phyloP scores from a whole-genome alignment of 2,113 vertebrate species.

The Channa maculata region DNA sequence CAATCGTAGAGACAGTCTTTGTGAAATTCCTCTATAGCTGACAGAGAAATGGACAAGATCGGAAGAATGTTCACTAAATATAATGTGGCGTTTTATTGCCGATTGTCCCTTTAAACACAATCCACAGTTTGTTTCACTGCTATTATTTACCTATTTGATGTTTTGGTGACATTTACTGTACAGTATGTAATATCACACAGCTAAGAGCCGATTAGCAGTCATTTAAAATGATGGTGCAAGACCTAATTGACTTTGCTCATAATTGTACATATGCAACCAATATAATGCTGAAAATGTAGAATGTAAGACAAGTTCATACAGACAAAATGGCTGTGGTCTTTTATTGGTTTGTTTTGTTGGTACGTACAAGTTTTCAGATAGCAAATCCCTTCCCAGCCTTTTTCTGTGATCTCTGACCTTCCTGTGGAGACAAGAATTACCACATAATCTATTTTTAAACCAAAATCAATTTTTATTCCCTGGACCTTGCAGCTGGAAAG shows the following conservation, averaged over 20 bases:
- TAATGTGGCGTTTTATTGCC: constrained; percentile 17
- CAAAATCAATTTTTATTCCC: constrained; percentile 3
- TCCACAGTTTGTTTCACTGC: constrained; percentile 27
- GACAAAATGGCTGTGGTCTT: neutral
- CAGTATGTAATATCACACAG: constrained; percentile 9
- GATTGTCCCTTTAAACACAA: constrained; percentile 16
- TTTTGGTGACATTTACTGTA: constrained; percentile 16
- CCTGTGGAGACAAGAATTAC: neutral
- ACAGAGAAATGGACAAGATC: constrained; percentile 21
- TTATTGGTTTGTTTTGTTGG: neutral
- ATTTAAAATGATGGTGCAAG: constrained; percentile 35
- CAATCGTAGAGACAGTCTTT: neutral
- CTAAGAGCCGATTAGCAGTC: constrained; percentile 22
- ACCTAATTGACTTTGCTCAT: neutral
- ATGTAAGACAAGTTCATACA: constrained; percentile 13
- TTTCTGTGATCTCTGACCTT: constrained; percentile 3
- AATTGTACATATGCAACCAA: constrained; percentile 9
- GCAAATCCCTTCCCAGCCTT: neutral
- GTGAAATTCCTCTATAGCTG: neutral
- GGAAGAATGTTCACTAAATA: constrained; percentile 6
- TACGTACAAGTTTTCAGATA: neutral
- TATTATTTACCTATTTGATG: constrained; percentile 13
- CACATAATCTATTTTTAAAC: constrained; percentile 14
- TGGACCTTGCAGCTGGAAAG: neutral
- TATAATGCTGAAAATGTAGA: neutral